phyloP scores from a whole-genome alignment of 2,888 invertebrate genomes.

The Axea sp. region DNA sequence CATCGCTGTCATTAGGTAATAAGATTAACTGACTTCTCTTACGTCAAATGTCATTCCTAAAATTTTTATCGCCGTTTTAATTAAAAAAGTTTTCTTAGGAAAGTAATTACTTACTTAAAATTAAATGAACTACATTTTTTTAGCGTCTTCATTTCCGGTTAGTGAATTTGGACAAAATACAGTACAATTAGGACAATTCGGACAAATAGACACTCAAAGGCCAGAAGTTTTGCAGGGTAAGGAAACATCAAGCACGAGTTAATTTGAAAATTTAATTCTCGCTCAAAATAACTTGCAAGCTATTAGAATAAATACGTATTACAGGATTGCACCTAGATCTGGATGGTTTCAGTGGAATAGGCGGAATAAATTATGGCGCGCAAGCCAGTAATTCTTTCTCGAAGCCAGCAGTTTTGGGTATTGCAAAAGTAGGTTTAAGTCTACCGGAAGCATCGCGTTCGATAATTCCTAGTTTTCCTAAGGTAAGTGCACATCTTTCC shows the following conservation, averaged over 20 bases:
- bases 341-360: constrained; percentile 71
- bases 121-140: constrained; percentile 1
- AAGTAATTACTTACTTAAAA: neutral
- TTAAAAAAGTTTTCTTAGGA: neutral
- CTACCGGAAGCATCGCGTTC: constrained; percentile 67
- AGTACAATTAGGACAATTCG: constrained; percentile 52
- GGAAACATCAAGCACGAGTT: constrained; percentile 59
- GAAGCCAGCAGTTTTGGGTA: constrained; percentile 65
- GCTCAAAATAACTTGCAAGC: constrained; percentile 55
- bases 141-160: constrained; percentile 46
- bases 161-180: constrained; percentile 53
- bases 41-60: no score
- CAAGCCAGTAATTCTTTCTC: constrained; percentile 66
- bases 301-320: constrained; percentile 59
- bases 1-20: constrained; percentile 63
- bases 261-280: constrained; percentile 62
- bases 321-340: constrained; percentile 70
- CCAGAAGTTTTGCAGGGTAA: constrained; percentile 53
- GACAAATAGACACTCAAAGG: constrained; percentile 46
- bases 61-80: neutral
- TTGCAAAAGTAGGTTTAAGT: constrained; percentile 69
- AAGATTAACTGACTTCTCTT: no score
- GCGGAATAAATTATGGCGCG: constrained; percentile 71
- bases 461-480: constrained; percentile 66
- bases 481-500: constrained; percentile 66